Evolutionary conservation across 30 jellyfish, hydroid and myxozoan genomes (phyloP).

Genomic region (Morbakka virulenta): DNA sequence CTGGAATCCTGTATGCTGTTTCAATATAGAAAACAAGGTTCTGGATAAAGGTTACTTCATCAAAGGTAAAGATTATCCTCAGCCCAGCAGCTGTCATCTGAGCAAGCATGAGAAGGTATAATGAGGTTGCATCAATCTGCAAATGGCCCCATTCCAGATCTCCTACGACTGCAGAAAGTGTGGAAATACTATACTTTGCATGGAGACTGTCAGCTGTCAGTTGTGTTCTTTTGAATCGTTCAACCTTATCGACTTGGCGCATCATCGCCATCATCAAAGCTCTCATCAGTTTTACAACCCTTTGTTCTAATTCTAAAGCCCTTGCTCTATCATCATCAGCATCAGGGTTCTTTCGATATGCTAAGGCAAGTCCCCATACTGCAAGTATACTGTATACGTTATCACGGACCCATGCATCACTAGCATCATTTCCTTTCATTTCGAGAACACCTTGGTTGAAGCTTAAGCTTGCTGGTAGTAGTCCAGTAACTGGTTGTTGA

Average conservation of each 20-base stretch:
- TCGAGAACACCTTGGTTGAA: slow-evolving; percentile 68
- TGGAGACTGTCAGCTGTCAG: slow-evolving; percentile 74
- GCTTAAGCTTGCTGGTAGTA: slow-evolving; percentile 97
- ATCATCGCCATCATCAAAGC: slow-evolving; percentile 88
- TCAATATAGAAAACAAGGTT: slow-evolving; percentile 91
- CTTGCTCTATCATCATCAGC: slow-evolving; percentile 87
- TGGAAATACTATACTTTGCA: slow-evolving; percentile 85
- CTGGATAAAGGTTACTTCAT: slow-evolving; percentile 89
- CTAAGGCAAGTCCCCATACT: slow-evolving; percentile 96
- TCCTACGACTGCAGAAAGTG: slow-evolving; percentile 84
- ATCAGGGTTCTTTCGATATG: slow-evolving; percentile 88
- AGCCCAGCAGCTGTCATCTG: slow-evolving; percentile 97
- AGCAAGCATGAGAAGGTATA: slow-evolving; percentile 85
- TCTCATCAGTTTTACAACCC: slow-evolving; percentile 93
- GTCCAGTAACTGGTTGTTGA: slow-evolving; percentile 99
- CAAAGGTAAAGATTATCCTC: slow-evolving; percentile 74
- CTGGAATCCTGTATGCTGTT: slow-evolving; percentile 94
- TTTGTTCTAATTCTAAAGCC: slow-evolving; percentile 91
- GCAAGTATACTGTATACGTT: slow-evolving; percentile 97
- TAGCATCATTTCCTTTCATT: slow-evolving; percentile 29
- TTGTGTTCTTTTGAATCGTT: slow-evolving; percentile 80
- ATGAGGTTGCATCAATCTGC: slow-evolving; percentile 94
- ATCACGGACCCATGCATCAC: slow-evolving; percentile 99
- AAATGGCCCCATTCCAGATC: slow-evolving; percentile 98
- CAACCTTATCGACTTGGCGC: slow-evolving; percentile 95